Evolutionary conservation across 37 sponge, comb jelly and placozoan genomes (phyloP).

Genomic region (Halisarca cf. caerulea): DNA sequence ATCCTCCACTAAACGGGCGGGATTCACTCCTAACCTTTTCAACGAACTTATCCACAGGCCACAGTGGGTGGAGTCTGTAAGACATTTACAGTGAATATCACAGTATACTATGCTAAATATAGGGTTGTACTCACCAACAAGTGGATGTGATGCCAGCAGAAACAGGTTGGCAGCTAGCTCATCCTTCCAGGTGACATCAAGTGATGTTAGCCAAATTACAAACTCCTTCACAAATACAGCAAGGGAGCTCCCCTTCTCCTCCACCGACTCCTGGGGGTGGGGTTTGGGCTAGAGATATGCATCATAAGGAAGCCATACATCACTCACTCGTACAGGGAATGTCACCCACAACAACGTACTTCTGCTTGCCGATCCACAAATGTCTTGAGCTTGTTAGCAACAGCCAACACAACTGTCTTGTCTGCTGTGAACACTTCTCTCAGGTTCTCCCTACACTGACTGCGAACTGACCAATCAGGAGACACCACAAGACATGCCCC

Average conservation of each 20-base stretch:
- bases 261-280: too few species aligned
- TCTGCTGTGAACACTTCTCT: neutral
- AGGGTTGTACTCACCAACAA: slow-evolving; percentile 41
- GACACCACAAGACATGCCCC: neutral
- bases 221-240: neutral
- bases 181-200: slow-evolving; percentile 33
- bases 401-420: neutral
- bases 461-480: neutral
- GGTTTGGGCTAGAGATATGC: too few species aligned
- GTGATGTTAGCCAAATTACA: slow-evolving; percentile 33
- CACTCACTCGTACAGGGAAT: too few species aligned
- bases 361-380: neutral
- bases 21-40: slow-evolving; percentile 29
- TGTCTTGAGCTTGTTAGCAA: neutral
- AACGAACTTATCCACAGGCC: slow-evolving; percentile 47
- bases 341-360: too few species aligned
- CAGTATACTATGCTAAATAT: neutral
- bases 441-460: neutral
- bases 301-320: too few species aligned
- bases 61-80: slow-evolving; percentile 26
- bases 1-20: neutral
- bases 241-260: too few species aligned
- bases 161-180: slow-evolving; percentile 42
- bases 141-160: slow-evolving; percentile 47
- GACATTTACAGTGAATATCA: neutral